Evolutionary conservation across 2,797 vertebrate species (phyloP).

Genomic region (Rhyacichthys aspro): DNA sequence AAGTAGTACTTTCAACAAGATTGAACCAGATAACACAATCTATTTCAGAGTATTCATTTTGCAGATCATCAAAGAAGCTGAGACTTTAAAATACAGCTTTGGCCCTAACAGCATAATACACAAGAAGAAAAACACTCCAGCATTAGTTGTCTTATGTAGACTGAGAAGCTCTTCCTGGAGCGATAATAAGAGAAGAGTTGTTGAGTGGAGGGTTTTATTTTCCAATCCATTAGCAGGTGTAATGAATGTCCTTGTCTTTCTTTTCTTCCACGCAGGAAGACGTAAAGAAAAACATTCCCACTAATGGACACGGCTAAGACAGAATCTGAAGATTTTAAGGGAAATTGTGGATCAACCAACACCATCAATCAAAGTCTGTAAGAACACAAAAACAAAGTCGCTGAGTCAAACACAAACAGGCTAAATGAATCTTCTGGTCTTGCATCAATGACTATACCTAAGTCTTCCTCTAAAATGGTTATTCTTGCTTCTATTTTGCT

Average conservation of each 20-base stretch:
- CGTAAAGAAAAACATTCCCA: slow-evolving; percentile 37
- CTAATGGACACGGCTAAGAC: slow-evolving; percentile 54
- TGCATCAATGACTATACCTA: slow-evolving; percentile 1
- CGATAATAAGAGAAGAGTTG: slow-evolving; percentile 23
- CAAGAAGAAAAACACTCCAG: slow-evolving; percentile 23
- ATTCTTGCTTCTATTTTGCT: too few relatives aligned
- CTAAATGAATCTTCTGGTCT: slow-evolving; percentile 9
- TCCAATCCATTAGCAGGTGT: slow-evolving; percentile 63
- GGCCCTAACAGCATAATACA: background rate
- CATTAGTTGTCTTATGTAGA: slow-evolving; percentile 5
- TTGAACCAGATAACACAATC: slow-evolving; percentile 49
- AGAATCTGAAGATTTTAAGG: slow-evolving; percentile 9
- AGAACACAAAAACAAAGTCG: slow-evolving; percentile 29
- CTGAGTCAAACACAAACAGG: slow-evolving; percentile 39
- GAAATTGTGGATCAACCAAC: slow-evolving; percentile 20
- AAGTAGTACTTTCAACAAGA: slow-evolving; percentile 56
- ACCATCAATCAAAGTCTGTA: slow-evolving; percentile 49
- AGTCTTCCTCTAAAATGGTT: too few relatives aligned
- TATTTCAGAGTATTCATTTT: slow-evolving; percentile 45
- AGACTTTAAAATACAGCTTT: slow-evolving; percentile 27
- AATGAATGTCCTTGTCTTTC: slow-evolving; percentile 52
- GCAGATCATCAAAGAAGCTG: slow-evolving; percentile 38
- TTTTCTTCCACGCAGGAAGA: slow-evolving; percentile 27
- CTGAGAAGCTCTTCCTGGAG: slow-evolving; percentile 7
- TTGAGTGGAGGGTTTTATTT: slow-evolving; percentile 48